Base-by-base conservation (phyloP, 2,888 invertebrate genomes). In the Colostygia pectinataria region DNA sequence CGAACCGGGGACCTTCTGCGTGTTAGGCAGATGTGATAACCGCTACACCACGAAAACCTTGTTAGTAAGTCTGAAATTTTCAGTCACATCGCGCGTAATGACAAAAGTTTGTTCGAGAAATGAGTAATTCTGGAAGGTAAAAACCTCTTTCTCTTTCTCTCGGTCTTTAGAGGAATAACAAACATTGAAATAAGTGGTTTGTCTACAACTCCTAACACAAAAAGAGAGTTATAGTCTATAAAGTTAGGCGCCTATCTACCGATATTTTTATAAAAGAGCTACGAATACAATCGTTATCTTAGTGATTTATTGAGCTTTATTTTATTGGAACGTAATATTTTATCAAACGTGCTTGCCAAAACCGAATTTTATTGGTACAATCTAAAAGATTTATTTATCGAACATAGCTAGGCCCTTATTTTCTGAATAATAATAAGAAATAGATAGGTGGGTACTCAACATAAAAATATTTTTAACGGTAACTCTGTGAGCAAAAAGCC, bases 11-110 rank as follows among this genome's bases (percentile, higher is more conserved):
- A 93, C 95, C 95, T 95, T 95, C 94, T 94, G 95, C 95, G 95
- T 95, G 95, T 95, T 94, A 95, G 94, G 95, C 95, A 94, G 95
- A 95, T 94, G 94, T 94, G 94, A 95, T 95, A 95, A 95, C 95
- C 95, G 94, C 95, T 95, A 94, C 95, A 95, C 94, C 94, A 95
- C 94, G 94, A 93, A 94, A 94, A 94, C 94, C 9, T 55, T 1
- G 10, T 1, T 12, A 10, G 9, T 7, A 27, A 13, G 1, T 4
- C 1, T 8, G 10, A 39, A 39, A 39, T 0, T 27, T n/a, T 4
- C 7, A 2, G 4, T 29, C 15, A n/a, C 9, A 9, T 32, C 9
- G 3, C 4, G 9, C 20, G 27, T 10, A 27, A 9, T 1, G 10
- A 9, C 4, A 3, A 15, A 15, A 15, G 15, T 23, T 4, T 7